phyloP scores from a whole-genome alignment of 2,888 invertebrate species.

The Cylloceria caligata region DNA sequence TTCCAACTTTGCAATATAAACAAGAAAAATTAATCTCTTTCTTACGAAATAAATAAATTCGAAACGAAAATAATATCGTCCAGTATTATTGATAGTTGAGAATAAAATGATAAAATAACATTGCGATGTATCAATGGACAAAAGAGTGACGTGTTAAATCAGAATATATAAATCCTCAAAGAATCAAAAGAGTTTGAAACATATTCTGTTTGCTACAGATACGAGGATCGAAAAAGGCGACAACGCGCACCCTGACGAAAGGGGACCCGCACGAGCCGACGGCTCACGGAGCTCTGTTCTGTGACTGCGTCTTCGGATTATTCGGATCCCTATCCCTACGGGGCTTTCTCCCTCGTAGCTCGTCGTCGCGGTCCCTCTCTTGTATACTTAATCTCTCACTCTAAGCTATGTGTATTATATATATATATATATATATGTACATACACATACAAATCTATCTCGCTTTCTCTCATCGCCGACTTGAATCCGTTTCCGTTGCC shows the following conservation, averaged over 20 bases:
- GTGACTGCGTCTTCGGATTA: slow-evolving; percentile 80
- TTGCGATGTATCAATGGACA: neutral
- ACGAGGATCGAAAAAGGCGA: slow-evolving; percentile 13
- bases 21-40: neutral
- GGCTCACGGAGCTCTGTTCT: slow-evolving; percentile 81
- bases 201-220: slow-evolving; percentile 1
- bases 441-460: slow-evolving; percentile 70
- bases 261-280: slow-evolving; percentile 82
- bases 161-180: neutral
- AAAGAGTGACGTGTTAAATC: neutral
- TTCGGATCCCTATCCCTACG: slow-evolving; percentile 81
- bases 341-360: slow-evolving; percentile 73
- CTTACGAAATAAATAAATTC: neutral
- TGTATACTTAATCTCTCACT: slow-evolving; percentile 69
- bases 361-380: slow-evolving; percentile 64
- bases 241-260: slow-evolving; percentile 43
- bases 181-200: slow-evolving; percentile 28
- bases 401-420: slow-evolving; percentile 29
- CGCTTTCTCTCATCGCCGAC: slow-evolving; percentile 79
- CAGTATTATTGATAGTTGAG: no score
- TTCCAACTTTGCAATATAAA: neutral
- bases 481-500: slow-evolving; percentile 82
- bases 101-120: no score
- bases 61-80: neutral
- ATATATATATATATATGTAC: slow-evolving; percentile 24